These are phyloP conservation scores for Sibirionetta formosa DNA, from an alignment of 2,797 vertebrate genomes.

Conservation along the genomic window DNA sequence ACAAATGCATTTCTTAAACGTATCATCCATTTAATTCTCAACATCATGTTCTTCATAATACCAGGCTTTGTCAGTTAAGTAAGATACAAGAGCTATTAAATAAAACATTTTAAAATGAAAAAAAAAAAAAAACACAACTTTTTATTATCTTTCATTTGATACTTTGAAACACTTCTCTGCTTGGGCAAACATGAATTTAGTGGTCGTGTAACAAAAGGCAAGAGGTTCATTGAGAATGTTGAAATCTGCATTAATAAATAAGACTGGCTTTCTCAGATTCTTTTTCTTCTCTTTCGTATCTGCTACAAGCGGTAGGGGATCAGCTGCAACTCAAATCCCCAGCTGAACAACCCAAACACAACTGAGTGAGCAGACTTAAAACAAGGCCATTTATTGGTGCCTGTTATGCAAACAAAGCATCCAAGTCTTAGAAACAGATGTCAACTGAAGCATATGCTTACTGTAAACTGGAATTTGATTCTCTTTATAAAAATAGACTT, in stretches of 20 bases:
- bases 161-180: slow-evolving; percentile 67
- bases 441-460: slow-evolving; percentile 89
- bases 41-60: not conserved
- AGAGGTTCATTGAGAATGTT: slow-evolving; percentile 82
- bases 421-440: slow-evolving; percentile 87
- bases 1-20: not conserved
- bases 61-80: slow-evolving; percentile 8
- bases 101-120: slow-evolving; percentile 4
- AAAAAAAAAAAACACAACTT: not conserved
- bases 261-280: slow-evolving; percentile 78
- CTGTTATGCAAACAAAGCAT: slow-evolving; percentile 90
- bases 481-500: slow-evolving; percentile 86
- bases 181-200: slow-evolving; percentile 82
- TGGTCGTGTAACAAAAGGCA: slow-evolving; percentile 75
- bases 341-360: slow-evolving; percentile 88
- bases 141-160: slow-evolving; percentile 72
- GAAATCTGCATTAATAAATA: slow-evolving; percentile 86
- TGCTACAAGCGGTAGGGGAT: slow-evolving; percentile 86
- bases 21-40: slow-evolving; percentile 38
- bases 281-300: slow-evolving; percentile 77
- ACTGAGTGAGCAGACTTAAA: slow-evolving; percentile 89
- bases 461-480: slow-evolving; percentile 90
- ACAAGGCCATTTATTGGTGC: slow-evolving; percentile 88
- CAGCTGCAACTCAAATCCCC: slow-evolving; percentile 89
- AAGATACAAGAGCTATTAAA: slow-evolving; percentile 40